A percentile compares a stretch with the other conserved stretches of the same genome.
Conservation (phyloP, 2,797 vertebrate genomes). For the Percopsis omiscomaycus region DNA sequence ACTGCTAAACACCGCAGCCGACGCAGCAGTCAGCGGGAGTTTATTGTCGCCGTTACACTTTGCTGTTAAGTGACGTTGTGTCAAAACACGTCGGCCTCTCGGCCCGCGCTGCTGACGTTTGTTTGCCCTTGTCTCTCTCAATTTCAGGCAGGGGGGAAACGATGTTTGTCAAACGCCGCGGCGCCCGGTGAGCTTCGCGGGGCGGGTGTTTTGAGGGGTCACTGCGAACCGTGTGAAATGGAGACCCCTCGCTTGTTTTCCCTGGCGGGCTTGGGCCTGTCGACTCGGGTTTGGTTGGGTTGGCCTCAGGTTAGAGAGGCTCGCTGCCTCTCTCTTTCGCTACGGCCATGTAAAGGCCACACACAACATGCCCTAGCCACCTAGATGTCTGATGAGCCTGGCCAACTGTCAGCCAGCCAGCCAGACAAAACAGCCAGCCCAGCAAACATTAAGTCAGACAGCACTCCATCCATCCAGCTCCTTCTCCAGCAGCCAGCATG, state of each 20-base stretch:
- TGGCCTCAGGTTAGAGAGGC: constrained; percentile 26
- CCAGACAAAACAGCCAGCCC: neutral
- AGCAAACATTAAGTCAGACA: constrained; percentile 46
- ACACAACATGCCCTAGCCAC: constrained; percentile 26
- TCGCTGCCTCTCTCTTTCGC: constrained; percentile 25
- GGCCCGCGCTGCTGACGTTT: constrained; percentile 47
- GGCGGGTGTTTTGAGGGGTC: constrained; percentile 56
- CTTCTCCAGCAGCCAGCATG: no score
- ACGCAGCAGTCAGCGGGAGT: constrained; percentile 59
- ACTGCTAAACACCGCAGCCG: constrained; percentile 65
- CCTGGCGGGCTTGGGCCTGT: constrained; percentile 28
- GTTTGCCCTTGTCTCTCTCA: constrained; percentile 70
- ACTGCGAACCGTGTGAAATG: constrained; percentile 44
- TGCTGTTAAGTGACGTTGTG: constrained; percentile 71
- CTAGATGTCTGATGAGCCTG: constrained; percentile 28
- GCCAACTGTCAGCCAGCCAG: constrained; percentile 41
- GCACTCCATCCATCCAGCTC: constrained; percentile 42
- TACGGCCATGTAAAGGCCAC: constrained; percentile 6
- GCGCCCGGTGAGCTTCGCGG: constrained; percentile 28
- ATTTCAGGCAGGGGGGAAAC: constrained; percentile 55
- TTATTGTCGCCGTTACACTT: constrained; percentile 71
- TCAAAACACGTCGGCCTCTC: constrained; percentile 67
- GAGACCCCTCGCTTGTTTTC: constrained; percentile 57
- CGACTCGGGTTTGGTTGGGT: constrained; percentile 26
- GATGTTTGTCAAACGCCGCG: constrained; percentile 68